These are phyloP conservation scores for Sarotherodon lohbergeri DNA, from an alignment of 2,113 vertebrate species.

Conservation along the genomic window DNA sequence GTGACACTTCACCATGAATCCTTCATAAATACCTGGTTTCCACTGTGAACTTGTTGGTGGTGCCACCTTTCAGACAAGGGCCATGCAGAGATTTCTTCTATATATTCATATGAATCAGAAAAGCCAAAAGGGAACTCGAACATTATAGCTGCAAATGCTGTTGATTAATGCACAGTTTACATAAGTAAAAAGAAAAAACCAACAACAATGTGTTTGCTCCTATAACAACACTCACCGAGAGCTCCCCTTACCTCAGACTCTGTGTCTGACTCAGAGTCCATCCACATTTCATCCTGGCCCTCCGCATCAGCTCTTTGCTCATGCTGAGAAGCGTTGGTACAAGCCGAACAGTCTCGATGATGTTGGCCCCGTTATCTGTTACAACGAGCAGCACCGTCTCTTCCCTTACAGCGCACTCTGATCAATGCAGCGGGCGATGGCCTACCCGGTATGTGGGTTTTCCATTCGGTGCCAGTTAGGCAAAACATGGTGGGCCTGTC, in stretches of 20 bases:
- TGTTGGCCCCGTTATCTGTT: background rate
- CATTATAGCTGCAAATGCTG: background rate
- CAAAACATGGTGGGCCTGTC: background rate
- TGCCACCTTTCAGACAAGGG: constrained; percentile 85
- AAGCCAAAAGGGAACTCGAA: background rate
- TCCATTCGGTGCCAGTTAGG: background rate
- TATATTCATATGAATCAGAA: background rate
- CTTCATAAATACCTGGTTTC: constrained; percentile 78
- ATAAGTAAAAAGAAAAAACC: background rate
- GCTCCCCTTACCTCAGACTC: background rate
- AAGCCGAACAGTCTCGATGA: background rate
- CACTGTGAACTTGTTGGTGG: constrained; percentile 89
- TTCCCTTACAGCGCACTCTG: background rate
- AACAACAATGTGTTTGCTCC: background rate
- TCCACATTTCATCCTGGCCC: background rate
- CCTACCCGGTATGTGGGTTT: background rate
- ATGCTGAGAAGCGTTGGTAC: background rate
- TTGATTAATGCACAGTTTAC: background rate
- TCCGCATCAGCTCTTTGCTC: background rate
- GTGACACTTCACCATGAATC: background rate
- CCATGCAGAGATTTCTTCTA: constrained; percentile 69
- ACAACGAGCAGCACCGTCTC: background rate
- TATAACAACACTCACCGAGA: background rate
- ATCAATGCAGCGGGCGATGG: background rate
- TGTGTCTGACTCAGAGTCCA: background rate